Base-by-base conservation (phyloP, 2,888 invertebrate species). In the Ormyrus pomaceus region DNA sequence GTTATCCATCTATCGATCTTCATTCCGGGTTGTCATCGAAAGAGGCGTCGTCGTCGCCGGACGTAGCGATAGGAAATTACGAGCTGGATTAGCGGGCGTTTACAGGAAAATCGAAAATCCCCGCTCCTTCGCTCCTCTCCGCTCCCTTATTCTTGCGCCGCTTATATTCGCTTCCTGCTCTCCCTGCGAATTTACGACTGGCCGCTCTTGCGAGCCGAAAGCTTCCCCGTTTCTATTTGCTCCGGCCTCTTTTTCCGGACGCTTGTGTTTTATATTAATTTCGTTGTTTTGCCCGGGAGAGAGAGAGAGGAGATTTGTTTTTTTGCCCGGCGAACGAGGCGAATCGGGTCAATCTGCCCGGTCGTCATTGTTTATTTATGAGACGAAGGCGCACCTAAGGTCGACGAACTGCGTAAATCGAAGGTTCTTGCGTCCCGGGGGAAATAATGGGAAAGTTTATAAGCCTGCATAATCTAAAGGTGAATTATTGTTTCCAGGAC, bases 1-100 rank as follows among this genome's bases (percentile, higher is more conserved):
- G 55, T 50, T 61, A 68, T 56, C 61, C 50, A 46, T 72, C 77
- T 62, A 62, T 78, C 78, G 78, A 78, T 78, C 68, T 68, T 10
- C 45, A 59, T 64, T 77, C 13, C 56, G 69, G 45, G 13, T 66
- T 59, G 73, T 72, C 59, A 68, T 66, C 70, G 71, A n/a, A 48
- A 64, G 59, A 10, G 6, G 61, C 46, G 50, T 34, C 34, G 34
- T 4, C 34, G 50, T 59, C 71, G 61, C 55, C 65, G 70, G 62
- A 19, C 58, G n/a, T 51, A 13, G 6, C 13, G 76, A 80, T 80
- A 75, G 82, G 69, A 82, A 84, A 84, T 84, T 82, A 82, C 82
- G 64, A 75, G 79, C 66, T 50, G 79, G 79, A 82, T 84, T 84
- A 80, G 74, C 61, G 71, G 62, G 61, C 55, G 46, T 74, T 77